These are phyloP conservation scores for Spilosoma lubricipeda DNA, from an alignment of 2,888 invertebrate genomes.

Conservation along the genomic window DNA sequence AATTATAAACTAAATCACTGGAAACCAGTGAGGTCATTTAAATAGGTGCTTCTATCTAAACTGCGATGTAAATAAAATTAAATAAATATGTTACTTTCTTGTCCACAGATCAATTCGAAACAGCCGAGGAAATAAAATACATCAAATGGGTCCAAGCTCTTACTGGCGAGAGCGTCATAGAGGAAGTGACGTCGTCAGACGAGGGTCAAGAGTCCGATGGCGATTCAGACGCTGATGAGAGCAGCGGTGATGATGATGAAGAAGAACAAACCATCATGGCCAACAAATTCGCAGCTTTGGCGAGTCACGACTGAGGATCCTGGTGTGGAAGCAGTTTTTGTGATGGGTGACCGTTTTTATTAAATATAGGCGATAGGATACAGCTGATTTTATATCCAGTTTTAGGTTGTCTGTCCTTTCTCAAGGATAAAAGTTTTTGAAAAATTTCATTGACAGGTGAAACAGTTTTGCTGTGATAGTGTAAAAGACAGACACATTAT, in stretches of 20 bases:
- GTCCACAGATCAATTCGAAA: constrained; percentile 86
- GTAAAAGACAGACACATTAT: too few species aligned
- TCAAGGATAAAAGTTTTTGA: too few species aligned
- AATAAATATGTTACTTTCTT: background rate
- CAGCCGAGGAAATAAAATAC: constrained; percentile 87
- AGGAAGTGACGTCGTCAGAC: constrained; percentile 27
- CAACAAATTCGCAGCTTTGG: constrained; percentile 81
- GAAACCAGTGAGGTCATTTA: background rate
- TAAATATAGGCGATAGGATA: background rate
- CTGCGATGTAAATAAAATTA: background rate
- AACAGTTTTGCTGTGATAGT: too few species aligned
- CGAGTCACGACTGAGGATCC: constrained; percentile 53
- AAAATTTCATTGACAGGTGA: too few species aligned
- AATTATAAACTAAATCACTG: background rate
- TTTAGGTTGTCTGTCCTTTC: too few species aligned
- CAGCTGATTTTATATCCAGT: background rate
- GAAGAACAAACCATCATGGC: constrained; percentile 61
- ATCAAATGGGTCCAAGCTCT: constrained; percentile 89
- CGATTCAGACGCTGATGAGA: constrained; percentile 45
- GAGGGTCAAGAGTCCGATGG: constrained; percentile 6
- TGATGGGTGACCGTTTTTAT: background rate
- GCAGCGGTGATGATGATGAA: constrained; percentile 43
- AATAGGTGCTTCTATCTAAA: background rate
- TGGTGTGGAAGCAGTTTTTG: background rate
- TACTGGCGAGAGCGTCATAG: constrained; percentile 43